phyloP scores from a whole-genome alignment of 2,797 vertebrate species.

The Halcyon smyrnensis region DNA sequence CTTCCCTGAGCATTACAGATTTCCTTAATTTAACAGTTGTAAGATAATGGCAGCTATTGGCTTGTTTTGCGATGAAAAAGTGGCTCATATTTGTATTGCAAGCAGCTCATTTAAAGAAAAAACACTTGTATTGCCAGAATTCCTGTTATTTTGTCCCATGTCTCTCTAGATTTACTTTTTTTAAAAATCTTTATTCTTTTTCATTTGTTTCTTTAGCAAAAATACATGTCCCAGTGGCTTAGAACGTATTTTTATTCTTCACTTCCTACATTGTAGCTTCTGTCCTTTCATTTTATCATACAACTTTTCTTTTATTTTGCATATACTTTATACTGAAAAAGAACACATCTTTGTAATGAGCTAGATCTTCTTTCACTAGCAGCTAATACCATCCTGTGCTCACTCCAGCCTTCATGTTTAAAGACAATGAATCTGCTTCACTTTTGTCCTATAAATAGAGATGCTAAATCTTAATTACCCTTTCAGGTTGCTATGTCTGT shows the following conservation, averaged over 20 bases:
- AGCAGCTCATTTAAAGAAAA: slow-evolving; percentile 3
- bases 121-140: neutral
- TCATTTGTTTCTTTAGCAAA: slow-evolving; percentile 32
- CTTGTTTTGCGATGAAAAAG: neutral
- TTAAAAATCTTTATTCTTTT: slow-evolving; percentile 12
- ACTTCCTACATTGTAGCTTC: neutral
- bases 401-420: slow-evolving; percentile 53
- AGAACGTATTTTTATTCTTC: slow-evolving; percentile 15
- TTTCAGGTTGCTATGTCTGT: slow-evolving; percentile 62
- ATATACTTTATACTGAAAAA: neutral
- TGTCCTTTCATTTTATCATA: slow-evolving; percentile 29
- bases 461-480: slow-evolving; percentile 72
- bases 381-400: slow-evolving; percentile 18
- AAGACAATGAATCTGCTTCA: slow-evolving; percentile 70
- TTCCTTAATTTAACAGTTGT: neutral
- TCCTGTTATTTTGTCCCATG: slow-evolving; percentile 8
- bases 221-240: neutral
- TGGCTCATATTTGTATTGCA: neutral
- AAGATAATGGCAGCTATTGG: neutral
- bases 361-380: slow-evolving; percentile 23
- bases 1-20: neutral
- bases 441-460: slow-evolving; percentile 72
- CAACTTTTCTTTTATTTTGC: neutral
- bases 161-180: neutral
- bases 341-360: neutral